Conservation (phyloP, 2,888 invertebrate species). For the Trisateles emortualis region DNA sequence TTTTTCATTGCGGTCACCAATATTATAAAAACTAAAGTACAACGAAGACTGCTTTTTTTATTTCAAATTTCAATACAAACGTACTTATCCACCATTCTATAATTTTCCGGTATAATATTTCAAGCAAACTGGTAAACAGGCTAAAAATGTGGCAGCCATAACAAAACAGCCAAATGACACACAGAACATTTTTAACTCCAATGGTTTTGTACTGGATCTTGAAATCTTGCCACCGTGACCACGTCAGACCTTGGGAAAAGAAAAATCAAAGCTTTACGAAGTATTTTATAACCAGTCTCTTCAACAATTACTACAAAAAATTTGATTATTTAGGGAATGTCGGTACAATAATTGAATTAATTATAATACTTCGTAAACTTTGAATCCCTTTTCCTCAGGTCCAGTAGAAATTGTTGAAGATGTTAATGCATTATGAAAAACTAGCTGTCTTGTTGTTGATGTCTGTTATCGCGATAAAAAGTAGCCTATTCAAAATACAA, state of each 20-base stretch:
- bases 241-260: constrained; percentile 56
- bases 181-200: constrained; percentile 46
- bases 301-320: constrained; percentile 71
- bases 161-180: constrained; percentile 59
- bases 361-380: constrained; percentile 64
- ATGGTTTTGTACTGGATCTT: constrained; percentile 14
- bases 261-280: constrained; percentile 71
- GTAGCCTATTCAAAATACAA: too few species aligned
- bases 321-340: constrained; percentile 28
- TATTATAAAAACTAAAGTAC: too few species aligned
- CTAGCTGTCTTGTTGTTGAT: too few species aligned
- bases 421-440: constrained; percentile 8
- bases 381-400: constrained; percentile 46
- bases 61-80: too few species aligned
- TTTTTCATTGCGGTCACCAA: too few species aligned
- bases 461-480: too few species aligned
- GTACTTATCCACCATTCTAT: neutral
- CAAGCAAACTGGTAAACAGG: constrained; percentile 66
- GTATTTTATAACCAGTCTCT: constrained; percentile 48
- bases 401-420: constrained; percentile 75
- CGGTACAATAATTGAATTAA: constrained; percentile 32
- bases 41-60: too few species aligned
- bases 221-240: constrained; percentile 10
- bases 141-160: constrained; percentile 50
- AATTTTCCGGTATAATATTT: constrained; percentile 31